phyloP scores from a whole-genome alignment of 2,888 invertebrate genomes.

The Keiferia lycopersicella region DNA sequence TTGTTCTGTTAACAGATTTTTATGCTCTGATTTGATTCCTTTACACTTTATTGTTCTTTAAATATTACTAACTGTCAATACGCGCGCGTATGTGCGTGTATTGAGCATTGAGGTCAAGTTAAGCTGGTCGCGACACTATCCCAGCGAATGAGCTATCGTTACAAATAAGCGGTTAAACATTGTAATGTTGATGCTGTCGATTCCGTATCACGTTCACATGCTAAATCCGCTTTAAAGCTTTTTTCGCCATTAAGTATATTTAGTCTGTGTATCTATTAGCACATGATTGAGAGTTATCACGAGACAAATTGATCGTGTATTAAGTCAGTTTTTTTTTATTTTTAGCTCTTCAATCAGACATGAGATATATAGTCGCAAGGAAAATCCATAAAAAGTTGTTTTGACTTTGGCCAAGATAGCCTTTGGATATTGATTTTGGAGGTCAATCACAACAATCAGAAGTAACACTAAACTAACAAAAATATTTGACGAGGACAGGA shows the following conservation, averaged over 20 bases:
- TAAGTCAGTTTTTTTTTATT: conserved; percentile 73
- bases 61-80: too few species aligned
- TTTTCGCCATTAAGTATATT: conserved; percentile 58
- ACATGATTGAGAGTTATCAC: conserved; percentile 73
- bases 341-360: conserved; percentile 60
- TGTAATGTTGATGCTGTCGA: conserved; percentile 66
- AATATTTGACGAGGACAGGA: background rate
- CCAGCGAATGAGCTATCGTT: too few species aligned
- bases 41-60: conserved; percentile 43
- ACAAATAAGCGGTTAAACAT: conserved; percentile 35
- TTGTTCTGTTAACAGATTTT: conserved; percentile 70
- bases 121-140: too few species aligned
- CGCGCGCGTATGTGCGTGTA: too few species aligned
- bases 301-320: conserved; percentile 70
- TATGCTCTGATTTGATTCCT: conserved; percentile 53
- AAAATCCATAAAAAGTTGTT: conserved; percentile 55
- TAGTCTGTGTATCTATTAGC: conserved; percentile 76
- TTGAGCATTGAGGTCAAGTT: too few species aligned
- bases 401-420: conserved; percentile 36
- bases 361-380: conserved; percentile 39
- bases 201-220: conserved; percentile 66
- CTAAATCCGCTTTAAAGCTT: conserved; percentile 73
- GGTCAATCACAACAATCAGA: conserved; percentile 8
- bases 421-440: background rate
- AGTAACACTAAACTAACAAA: conserved; percentile 1